These are phyloP conservation scores for Scaptodrosophila lebanonensis DNA, from an alignment of 1,140 invertebrate species.

Conservation along the genomic window DNA sequence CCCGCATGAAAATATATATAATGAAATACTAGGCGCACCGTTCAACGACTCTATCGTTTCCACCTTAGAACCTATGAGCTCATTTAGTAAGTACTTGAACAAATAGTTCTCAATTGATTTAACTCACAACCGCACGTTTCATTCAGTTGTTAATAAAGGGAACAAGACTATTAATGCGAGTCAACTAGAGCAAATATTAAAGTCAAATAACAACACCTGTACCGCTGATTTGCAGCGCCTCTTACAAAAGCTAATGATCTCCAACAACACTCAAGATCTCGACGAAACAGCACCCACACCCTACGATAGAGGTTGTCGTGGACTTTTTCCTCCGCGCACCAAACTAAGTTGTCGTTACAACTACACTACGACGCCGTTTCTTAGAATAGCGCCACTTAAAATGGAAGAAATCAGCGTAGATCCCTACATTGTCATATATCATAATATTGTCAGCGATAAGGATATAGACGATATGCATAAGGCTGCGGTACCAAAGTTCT, in stretches of 20 bases:
- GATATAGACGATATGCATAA: constrained; percentile 93
- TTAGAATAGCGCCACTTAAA: constrained; percentile 91
- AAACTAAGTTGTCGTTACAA: constrained; percentile 88
- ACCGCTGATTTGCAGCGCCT: background rate
- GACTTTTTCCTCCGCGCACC: constrained; percentile 81
- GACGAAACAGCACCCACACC: constrained; percentile 74
- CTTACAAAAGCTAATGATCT: background rate
- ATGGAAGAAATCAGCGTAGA: constrained; percentile 90
- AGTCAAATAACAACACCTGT: background rate
- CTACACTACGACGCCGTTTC: constrained; percentile 83
- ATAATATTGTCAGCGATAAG: constrained; percentile 90
- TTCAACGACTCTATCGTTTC: too few relatives aligned
- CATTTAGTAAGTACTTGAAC: constrained; percentile 12
- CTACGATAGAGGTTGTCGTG: constrained; percentile 92
- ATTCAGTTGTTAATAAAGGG: background rate
- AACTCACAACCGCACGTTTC: too few relatives aligned
- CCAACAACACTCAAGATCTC: background rate
- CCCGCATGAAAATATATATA: background rate
- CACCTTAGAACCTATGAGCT: too few relatives aligned
- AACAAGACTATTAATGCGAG: background rate
- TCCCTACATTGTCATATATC: constrained; percentile 91
- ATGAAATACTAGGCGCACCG: constrained; percentile 12
- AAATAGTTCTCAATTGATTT: too few relatives aligned
- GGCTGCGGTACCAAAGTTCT: constrained; percentile 88
- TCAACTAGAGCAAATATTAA: background rate